Base-by-base conservation (phyloP, 2,797 vertebrate species). In the Acanthis flammea region DNA sequence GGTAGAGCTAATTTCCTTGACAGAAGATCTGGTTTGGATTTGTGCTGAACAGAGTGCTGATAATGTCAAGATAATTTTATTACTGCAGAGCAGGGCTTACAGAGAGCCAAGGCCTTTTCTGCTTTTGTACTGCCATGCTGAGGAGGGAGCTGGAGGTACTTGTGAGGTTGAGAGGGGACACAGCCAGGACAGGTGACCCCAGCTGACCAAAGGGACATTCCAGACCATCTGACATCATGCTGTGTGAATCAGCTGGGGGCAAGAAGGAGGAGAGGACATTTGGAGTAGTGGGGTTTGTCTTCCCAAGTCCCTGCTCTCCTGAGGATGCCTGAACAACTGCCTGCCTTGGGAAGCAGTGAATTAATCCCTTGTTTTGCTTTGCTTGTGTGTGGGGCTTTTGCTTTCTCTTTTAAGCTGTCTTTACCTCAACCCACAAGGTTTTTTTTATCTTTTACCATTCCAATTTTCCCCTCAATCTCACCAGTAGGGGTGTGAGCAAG, bases 171-270 rank as follows among this genome's bases (percentile, higher is more conserved):
- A 14, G 28, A 76, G 33, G 33, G 2, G 33, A 33, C 39, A 33
- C 54, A 86, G 63, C 30, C 55, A 30, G 47, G 28, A 33, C 24
- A 76, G 17, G 30, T 17, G 33, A 68, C 30, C 17, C 21, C 41
- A 47, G 1, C 3, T 47, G 55, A 54, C 21, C 30, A 31, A 33
- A 62, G 33, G 13, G 48, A 41, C 5, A 25, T 54, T 62, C 41
- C 73, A 68, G 55, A 30, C 30, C 33, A 30, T 33, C 3, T 35
- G 41, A 41, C 25, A 54, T 35, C 24, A 14, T 14, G 28, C 2
- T 47, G 5, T 2, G 9, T 47, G 0, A 22, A 41, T 33, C 8
- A 70, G 6, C 0, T 27, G 33, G 17, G 17, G 41, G 2, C 2
- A 48, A 65, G 63, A 25, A 86, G 28, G 30, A 76, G 33, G 24